A percentile compares a stretch with the other conserved stretches of the same genome.
These are phyloP conservation scores for Sinopyrophorus schimmeli DNA, from an alignment of 2,888 invertebrate genomes.

Conservation along the genomic window DNA sequence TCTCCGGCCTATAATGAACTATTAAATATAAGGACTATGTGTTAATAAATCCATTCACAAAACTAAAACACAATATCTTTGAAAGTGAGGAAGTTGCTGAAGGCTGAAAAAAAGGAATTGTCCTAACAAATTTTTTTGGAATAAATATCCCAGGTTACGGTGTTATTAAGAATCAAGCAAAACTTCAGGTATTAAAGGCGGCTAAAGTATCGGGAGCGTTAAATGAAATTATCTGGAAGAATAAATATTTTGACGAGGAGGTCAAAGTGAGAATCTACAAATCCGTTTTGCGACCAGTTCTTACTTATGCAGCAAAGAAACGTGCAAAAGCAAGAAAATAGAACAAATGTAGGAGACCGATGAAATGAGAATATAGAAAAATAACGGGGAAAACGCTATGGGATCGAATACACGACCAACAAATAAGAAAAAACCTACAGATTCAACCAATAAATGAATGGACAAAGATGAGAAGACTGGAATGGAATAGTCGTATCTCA, in stretches of 20 bases:
- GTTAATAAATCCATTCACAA: too few species aligned
- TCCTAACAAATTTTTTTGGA: conserved; percentile 1
- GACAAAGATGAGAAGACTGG: too few species aligned
- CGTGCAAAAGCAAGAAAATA: conserved; percentile 1
- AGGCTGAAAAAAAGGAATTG: too few species aligned
- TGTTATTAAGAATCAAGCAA: not conserved
- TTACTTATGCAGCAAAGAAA: too few species aligned
- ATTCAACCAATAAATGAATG: too few species aligned
- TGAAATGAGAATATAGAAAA: too few species aligned
- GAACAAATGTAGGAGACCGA: not conserved
- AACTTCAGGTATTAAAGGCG: conserved; percentile 1
- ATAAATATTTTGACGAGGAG: conserved; percentile 1
- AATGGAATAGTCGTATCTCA: too few species aligned
- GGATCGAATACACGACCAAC: conserved; percentile 1
- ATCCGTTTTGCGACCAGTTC: not conserved
- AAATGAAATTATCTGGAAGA: not conserved
- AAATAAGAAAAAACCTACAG: conserved; percentile 1
- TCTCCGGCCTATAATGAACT: too few species aligned
- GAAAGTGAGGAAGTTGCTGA: too few species aligned
- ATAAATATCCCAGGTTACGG: not conserved
- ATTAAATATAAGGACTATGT: too few species aligned
- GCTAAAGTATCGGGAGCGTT: conserved; percentile 1
- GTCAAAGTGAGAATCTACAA: conserved; percentile 1
- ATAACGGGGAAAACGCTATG: not conserved
- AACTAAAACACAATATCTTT: too few species aligned